Evolutionary conservation across 2,797 vertebrate genomes (phyloP).

Genomic region (Sarcophilus harrisii): DNA sequence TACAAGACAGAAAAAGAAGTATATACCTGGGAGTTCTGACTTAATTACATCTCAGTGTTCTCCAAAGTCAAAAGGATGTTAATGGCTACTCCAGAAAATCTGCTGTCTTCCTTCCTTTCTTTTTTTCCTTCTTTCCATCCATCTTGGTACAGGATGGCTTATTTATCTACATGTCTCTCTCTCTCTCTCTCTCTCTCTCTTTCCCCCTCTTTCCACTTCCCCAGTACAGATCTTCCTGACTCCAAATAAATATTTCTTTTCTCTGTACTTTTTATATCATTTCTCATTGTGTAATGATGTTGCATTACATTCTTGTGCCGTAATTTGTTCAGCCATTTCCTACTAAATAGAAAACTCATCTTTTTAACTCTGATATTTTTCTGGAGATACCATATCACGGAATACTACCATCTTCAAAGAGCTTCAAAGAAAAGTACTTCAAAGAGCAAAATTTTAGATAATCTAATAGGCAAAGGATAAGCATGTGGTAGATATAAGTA

Average conservation of each 20-base stretch:
- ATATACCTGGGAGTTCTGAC: background rate
- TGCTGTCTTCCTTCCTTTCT: background rate
- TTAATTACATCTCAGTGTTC: background rate
- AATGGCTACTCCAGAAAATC: background rate
- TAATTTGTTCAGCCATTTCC: background rate
- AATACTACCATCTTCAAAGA: background rate
- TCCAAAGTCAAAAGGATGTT: background rate
- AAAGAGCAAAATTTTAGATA: too few species aligned
- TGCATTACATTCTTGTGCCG: background rate
- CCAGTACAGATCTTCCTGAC: background rate
- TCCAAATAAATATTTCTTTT: background rate
- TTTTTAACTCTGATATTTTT: background rate
- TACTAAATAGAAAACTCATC: background rate
- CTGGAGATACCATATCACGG: background rate
- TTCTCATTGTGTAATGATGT: background rate
- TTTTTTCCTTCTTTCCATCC: background rate
- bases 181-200: too few species aligned
- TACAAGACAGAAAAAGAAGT: slow-evolving; percentile 3
- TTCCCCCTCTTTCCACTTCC: background rate
- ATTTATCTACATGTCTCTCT: background rate
- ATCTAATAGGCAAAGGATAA: background rate
- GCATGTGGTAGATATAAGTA: background rate
- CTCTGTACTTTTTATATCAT: background rate
- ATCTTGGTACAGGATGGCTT: background rate
- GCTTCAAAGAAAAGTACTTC: too few species aligned